Conservation (phyloP, 2,888 invertebrate genomes). For the Sinopyrophorus schimmeli region DNA sequence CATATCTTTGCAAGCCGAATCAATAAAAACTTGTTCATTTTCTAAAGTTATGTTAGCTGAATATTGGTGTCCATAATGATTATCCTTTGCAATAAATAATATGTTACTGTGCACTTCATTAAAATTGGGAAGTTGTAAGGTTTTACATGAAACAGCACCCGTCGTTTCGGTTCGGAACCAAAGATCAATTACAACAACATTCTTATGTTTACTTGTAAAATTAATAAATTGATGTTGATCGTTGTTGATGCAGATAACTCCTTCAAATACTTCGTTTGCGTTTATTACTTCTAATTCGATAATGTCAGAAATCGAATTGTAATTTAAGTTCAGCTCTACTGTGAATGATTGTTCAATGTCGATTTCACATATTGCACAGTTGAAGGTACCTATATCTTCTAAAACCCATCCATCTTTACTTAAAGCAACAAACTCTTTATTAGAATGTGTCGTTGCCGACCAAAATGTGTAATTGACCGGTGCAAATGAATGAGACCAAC, state of each 20-base stretch:
- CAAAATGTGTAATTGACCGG: slow-evolving; percentile 10
- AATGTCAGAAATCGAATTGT: slow-evolving; percentile 5
- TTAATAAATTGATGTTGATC: slow-evolving; percentile 1
- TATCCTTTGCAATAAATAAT: slow-evolving; percentile 1
- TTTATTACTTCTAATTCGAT: slow-evolving; percentile 14
- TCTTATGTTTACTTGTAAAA: slow-evolving; percentile 1
- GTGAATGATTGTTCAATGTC: background rate
- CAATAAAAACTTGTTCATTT: too few species aligned
- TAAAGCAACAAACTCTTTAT: slow-evolving; percentile 5
- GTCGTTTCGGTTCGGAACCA: background rate
- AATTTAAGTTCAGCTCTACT: background rate
- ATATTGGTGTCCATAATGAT: too few species aligned
- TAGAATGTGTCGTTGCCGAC: background rate
- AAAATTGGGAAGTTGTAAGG: slow-evolving; percentile 11
- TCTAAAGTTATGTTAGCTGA: too few species aligned
- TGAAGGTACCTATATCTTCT: slow-evolving; percentile 2
- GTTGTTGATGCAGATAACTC: slow-evolving; percentile 2
- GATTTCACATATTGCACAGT: slow-evolving; percentile 20
- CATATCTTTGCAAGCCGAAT: too few species aligned
- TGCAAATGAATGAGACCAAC: slow-evolving; percentile 6
- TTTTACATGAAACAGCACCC: slow-evolving; percentile 12
- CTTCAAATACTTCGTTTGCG: slow-evolving; percentile 3
- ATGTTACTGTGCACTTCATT: slow-evolving; percentile 8
- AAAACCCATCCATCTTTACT: slow-evolving; percentile 3
- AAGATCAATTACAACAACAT: background rate